Base-by-base conservation (phyloP, 2,113 vertebrate genomes). In the Ophiodon elongatus region DNA sequence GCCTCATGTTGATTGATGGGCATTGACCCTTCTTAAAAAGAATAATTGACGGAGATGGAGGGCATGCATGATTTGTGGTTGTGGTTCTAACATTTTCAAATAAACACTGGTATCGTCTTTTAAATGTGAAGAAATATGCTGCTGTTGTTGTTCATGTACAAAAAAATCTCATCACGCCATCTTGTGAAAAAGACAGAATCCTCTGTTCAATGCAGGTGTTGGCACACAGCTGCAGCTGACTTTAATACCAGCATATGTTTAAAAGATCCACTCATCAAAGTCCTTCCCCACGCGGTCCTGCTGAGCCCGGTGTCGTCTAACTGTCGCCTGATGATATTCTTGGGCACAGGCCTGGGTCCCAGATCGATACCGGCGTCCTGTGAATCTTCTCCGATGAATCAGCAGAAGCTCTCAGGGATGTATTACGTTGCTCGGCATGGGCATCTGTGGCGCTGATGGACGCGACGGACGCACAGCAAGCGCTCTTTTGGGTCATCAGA, bases 291-390 rank as follows among this genome's bases (percentile, higher is more conserved):
- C 41, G 66, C 27, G n/a, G 41, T 67, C n/a, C 57, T 75, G 66
- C 56, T 69, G 72, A 68, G 79, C 74, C 62, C 41, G 69, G 76
- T 89, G 88, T 85, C 84, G 71, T 75, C 89, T 83, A 21, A 79
- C 74, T 85, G 92, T 85, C 71, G 76, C 74, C 66, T 86, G 79
- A 88, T 87, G 67, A 94, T 93, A 92, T 95, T 94, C 90, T 79
- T 84, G 68, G 74, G 88, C 89, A 89, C 73, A 85, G 50, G 84
- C 84, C 78, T 76, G 80, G 79, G 69, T 85, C 72, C 69, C 84
- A 80, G 90, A 95, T 95, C 94, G 88, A 94, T 94, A 92, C 70
- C 35, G 50, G 35, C 71, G 57, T 73, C 84, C 86, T 69, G 78
- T 88, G 87, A 92, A 78, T 93, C 89, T 90, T 85, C 88, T 87